A percentile compares a stretch with the other conserved stretches of the same genome.
These are phyloP conservation scores for Steatocranus sp. DNA, from an alignment of 2,797 vertebrate genomes.

Conservation along the genomic window DNA sequence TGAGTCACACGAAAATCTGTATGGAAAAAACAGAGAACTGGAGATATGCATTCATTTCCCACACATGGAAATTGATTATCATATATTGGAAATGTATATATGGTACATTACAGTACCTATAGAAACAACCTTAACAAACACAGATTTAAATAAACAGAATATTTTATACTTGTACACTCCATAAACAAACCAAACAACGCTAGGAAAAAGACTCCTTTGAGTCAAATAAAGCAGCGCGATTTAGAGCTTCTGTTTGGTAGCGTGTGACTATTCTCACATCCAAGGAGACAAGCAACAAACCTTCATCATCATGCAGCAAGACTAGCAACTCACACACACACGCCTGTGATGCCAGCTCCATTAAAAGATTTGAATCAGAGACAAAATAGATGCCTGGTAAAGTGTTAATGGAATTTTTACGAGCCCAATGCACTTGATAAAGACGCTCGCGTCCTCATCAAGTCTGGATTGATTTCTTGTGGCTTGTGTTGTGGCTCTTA, in stretches of 20 bases:
- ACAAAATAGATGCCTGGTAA: conserved; percentile 40
- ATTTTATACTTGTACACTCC: background rate
- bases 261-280: background rate
- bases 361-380: conserved; percentile 67
- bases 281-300: conserved; percentile 40
- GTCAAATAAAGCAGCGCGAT: background rate
- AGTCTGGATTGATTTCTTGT: conserved; percentile 46
- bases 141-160: background rate
- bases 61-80: conserved; percentile 9
- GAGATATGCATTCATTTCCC: conserved; percentile 33
- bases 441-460: conserved; percentile 41
- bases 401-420: conserved; percentile 65
- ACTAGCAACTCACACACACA: background rate
- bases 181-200: background rate
- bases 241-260: conserved; percentile 7
- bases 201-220: background rate
- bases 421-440: conserved; percentile 49
- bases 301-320: conserved; percentile 21
- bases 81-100: background rate
- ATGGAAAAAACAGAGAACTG: background rate
- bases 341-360: conserved; percentile 40
- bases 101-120: background rate
- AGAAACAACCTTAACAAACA: background rate
- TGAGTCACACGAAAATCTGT: conserved; percentile 3
- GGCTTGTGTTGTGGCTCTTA: conserved; percentile 43